Conservation (phyloP, 1,140 invertebrate species). For the Luehdorfia chinensis region DNA sequence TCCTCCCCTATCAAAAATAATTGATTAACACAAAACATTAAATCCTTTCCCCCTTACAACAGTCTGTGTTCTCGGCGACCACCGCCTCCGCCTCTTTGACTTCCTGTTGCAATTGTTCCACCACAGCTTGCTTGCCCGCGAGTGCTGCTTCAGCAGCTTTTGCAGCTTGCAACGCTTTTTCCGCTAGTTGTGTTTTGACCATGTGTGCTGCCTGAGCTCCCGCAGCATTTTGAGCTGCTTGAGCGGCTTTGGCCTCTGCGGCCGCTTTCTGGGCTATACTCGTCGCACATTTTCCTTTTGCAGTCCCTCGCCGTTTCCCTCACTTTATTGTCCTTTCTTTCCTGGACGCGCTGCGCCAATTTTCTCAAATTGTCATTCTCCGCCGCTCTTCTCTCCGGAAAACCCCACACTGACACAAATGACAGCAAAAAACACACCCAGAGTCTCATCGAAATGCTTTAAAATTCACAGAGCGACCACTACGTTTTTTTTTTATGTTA, state of each 20-base stretch:
- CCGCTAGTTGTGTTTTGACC: conserved; percentile 81
- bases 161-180: conserved; percentile 81
- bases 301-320: conserved; percentile 52
- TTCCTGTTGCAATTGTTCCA: conserved; percentile 79
- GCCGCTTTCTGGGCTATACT: conserved; percentile 83
- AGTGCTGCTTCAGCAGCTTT: conserved; percentile 82
- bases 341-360: conserved; percentile 29
- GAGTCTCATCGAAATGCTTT: conserved; percentile 53
- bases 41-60: no score
- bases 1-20: no score
- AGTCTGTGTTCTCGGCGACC: conserved; percentile 79
- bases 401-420: conserved; percentile 47
- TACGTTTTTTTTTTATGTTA: no score
- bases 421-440: conserved; percentile 39
- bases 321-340: conserved; percentile 36
- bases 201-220: conserved; percentile 81
- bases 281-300: conserved; percentile 69
- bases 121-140: conserved; percentile 79
- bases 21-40: no score
- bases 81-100: conserved; percentile 81
- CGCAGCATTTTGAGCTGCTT: conserved; percentile 81
- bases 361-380: conserved; percentile 23
- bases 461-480: no score
- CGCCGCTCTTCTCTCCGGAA: conserved; percentile 38
- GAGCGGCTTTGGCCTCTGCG: conserved; percentile 80